Conservation (phyloP, 2,113 vertebrate genomes). For the Grantiella picta region DNA sequence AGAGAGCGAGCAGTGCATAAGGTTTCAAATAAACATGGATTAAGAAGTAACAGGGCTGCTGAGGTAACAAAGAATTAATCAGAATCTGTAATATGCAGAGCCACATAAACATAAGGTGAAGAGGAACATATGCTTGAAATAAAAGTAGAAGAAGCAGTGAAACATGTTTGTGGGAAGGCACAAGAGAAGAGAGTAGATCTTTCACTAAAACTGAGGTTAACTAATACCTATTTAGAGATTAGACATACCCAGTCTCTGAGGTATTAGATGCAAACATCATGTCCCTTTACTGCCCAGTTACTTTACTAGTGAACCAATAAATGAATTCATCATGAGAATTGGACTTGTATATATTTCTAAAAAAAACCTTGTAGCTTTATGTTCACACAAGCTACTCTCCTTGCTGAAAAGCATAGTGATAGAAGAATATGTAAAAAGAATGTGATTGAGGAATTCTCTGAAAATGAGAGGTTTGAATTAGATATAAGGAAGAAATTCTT, state of each 20-base stretch:
- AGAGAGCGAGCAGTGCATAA: background rate
- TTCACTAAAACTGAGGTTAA: background rate
- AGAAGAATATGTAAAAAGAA: background rate
- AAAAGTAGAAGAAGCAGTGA: background rate
- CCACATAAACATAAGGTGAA: background rate
- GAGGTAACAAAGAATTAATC: background rate
- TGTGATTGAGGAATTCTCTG: background rate
- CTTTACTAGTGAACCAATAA: background rate
- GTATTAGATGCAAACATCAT: rapidly evolving
- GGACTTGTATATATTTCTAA: background rate
- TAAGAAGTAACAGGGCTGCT: background rate
- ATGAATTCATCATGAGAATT: background rate
- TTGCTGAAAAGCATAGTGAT: background rate
- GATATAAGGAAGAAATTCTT: background rate
- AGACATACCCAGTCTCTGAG: background rate
- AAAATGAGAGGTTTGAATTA: background rate
- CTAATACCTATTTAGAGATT: background rate
- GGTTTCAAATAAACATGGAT: background rate
- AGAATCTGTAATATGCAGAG: background rate
- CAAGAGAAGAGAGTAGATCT: background rate
- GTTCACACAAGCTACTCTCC: background rate
- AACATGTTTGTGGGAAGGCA: background rate
- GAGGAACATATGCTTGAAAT: background rate
- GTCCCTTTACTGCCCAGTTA: background rate
- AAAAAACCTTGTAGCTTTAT: background rate